Conservation (phyloP, 2,113 vertebrate species). For the Symphodus melops region DNA sequence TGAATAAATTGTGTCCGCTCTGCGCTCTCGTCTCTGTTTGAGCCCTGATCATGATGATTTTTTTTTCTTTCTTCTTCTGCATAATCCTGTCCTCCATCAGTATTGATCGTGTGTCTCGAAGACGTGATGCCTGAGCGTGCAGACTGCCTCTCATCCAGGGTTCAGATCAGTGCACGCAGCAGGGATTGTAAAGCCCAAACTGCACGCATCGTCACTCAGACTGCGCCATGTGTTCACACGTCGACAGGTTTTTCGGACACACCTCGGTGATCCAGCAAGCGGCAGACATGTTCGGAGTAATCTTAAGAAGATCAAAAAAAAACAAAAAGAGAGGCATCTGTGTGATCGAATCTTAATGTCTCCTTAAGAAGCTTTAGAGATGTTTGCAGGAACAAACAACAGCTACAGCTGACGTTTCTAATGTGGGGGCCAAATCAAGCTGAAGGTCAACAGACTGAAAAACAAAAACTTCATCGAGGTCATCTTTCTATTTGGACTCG, state of each 20-base stretch:
- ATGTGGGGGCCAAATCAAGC: background rate
- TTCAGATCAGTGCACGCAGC: constrained; percentile 54
- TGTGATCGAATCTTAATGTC: background rate
- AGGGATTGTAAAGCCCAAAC: constrained; percentile 59
- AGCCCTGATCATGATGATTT: background rate
- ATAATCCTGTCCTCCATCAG: constrained; percentile 22
- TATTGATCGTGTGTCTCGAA: constrained; percentile 26
- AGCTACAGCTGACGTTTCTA: background rate
- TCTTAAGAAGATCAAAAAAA: constrained; percentile 11
- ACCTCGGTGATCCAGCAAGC: background rate
- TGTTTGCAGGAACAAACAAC: no score
- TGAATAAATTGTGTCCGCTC: background rate
- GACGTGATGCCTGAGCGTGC: background rate
- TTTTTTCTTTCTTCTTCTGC: background rate
- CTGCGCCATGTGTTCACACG: constrained; percentile 41
- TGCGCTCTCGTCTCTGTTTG: background rate
- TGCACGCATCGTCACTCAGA: constrained; percentile 23
- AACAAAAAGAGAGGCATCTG: background rate
- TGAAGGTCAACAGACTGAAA: background rate
- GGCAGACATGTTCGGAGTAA: background rate
- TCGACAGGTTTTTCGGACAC: background rate
- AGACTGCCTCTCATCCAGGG: constrained; percentile 6
- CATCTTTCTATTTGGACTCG: background rate
- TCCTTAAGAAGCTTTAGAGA: background rate
- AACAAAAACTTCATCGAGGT: background rate